Percentiles rank a stretch among this genome's conserved stretches.
Evolutionary conservation across 2,113 vertebrate genomes (phyloP).

Genomic region (Muntiacus muntjak): DNA sequence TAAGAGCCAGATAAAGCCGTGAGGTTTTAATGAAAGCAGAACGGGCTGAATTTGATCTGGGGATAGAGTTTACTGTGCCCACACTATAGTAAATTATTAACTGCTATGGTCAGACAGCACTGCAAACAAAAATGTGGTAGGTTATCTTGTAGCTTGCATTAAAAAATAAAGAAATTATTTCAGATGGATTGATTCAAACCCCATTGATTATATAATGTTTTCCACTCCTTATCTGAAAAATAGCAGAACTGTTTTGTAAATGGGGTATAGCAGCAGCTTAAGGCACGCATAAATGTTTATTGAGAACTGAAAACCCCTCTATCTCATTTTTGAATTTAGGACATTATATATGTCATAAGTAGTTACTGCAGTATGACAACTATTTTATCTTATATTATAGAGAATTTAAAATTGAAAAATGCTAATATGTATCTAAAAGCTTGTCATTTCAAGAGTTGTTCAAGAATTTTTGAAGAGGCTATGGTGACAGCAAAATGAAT

Average conservation of each 20-base stretch:
- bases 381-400: constrained; percentile 83
- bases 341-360: constrained; percentile 84
- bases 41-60: constrained; percentile 54
- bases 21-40: constrained; percentile 32
- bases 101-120: constrained; percentile 52
- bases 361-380: constrained; percentile 82
- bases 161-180: constrained; percentile 58
- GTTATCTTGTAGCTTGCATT: constrained; percentile 52
- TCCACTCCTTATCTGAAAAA: constrained; percentile 67
- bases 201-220: constrained; percentile 74
- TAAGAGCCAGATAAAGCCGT: constrained; percentile 47
- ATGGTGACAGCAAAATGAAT: constrained; percentile 89
- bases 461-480: constrained; percentile 86
- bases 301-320: constrained; percentile 76
- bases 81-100: constrained; percentile 48
- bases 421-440: constrained; percentile 89
- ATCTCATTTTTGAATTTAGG: constrained; percentile 85
- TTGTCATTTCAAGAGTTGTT: constrained; percentile 88
- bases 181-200: constrained; percentile 63
- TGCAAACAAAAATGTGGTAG: background rate
- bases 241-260: constrained; percentile 70
- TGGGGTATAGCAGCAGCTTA: constrained; percentile 62
- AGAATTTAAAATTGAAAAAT: constrained; percentile 87
- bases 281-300: constrained; percentile 79
- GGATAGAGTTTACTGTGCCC: constrained; percentile 30